Base-by-base conservation (phyloP, 1,140 invertebrate genomes). In the Oreohelix idahoensis region DNA sequence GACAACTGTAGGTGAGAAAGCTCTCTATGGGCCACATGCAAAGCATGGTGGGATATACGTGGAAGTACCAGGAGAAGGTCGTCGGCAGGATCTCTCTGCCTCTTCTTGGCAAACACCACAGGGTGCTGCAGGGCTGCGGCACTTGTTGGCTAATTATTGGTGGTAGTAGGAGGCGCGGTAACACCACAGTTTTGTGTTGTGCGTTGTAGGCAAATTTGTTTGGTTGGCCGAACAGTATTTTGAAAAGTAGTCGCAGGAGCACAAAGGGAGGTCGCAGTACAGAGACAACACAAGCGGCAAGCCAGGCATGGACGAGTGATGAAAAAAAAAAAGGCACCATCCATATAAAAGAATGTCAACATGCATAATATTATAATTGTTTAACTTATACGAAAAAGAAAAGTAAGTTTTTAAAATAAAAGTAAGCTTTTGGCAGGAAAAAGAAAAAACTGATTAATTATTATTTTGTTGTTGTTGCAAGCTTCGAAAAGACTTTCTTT, bases 1-100 rank as follows among this genome's bases (percentile, higher is more conserved):
- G 4, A 42, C 29, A 74, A 13, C 11, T 38, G 71, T 49, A 74
- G 42, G 42, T 42, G 53, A 66, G 39, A 79, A 79, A 79, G 77
- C 77, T 79, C 77, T 79, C 77, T 79, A 79, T 79, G 77, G 89
- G 90, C 91, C 92, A 92, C 93, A 93, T 93, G 93, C 92, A 93
- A 92, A 93, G 92, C 92, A 91, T 92, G 89, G 92, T 90, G 91
- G 90, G 89, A 90, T 86, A 88, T 86, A 88, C 81, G n/a, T 66
- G 36, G 38, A 88, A 95, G 96, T 97, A 97, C 96, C 96, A 97
- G 96, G 95, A 97, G 95, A 94, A 97, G 94, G 94, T 97, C 96
- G 94, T 96, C 96, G 92, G 93, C 95, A 94, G 95, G 95, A 94
- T 96, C 95, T 93, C 95, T 95, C 94, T 95, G 94, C 94, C 95